Evolutionary conservation across 1,140 invertebrate genomes (phyloP).

Genomic region (Antheraea mylitta): DNA sequence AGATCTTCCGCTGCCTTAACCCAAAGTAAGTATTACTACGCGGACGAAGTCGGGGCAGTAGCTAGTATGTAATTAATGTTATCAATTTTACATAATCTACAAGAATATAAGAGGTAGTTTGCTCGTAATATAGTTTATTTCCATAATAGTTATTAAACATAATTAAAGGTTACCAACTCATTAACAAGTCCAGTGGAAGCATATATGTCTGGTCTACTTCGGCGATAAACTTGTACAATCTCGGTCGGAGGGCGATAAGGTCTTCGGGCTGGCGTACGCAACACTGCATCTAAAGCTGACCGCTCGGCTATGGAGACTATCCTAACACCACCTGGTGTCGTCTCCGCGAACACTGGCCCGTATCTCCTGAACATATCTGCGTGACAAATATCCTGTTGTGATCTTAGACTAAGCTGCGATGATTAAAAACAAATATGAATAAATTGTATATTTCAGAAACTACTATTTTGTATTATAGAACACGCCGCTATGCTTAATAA

Average conservation of each 20-base stretch:
- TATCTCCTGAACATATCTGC: conserved; percentile 85
- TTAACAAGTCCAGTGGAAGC: conserved; percentile 89
- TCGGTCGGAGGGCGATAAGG: conserved; percentile 91
- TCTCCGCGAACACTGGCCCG: conserved; percentile 88
- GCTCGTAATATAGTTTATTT: no score
- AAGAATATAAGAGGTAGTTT: no score
- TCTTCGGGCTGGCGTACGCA: conserved; percentile 84
- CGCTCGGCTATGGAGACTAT: conserved; percentile 88
- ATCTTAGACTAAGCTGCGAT: conserved; percentile 20
- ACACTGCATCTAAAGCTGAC: conserved; percentile 88
- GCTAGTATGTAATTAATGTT: no score
- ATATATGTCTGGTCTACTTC: conserved; percentile 87
- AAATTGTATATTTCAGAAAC: no score
- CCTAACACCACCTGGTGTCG: conserved; percentile 85
- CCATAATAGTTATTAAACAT: not conserved
- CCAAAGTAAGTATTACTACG: no score
- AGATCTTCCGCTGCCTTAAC: no score
- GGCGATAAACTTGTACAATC: conserved; percentile 88
- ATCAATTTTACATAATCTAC: no score
- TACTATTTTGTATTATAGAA: no score
- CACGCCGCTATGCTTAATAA: no score
- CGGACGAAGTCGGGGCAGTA: no score
- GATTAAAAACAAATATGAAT: no score
- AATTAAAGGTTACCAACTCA: conserved; percentile 78
- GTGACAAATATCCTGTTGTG: conserved; percentile 69